Evolutionary conservation across 2,888 invertebrate genomes (phyloP), one percentile per base, ranked within the genome.

Genomic region (Trachelus troglodyta): DNA sequence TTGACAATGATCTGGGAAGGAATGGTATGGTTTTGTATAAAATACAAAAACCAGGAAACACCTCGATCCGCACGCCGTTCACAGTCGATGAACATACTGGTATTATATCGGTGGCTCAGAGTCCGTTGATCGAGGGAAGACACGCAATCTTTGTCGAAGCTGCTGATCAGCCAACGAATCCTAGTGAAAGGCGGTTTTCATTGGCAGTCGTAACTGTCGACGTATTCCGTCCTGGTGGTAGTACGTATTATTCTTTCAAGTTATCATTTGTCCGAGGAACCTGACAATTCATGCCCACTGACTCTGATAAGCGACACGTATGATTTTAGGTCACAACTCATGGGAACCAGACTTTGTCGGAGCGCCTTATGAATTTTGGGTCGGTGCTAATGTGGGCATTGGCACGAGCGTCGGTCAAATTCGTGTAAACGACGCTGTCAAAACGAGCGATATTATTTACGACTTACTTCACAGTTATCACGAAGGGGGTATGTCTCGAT

Each of bases 311-410:
- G 40, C 15, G 15, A 40, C 2, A 1, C 2, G 40, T 56, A 0
- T 56, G 31, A 15, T 71, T 71, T 71, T 82, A 94, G 94, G 93
- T 73, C 89, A 91, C 73, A 92, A 92, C 85, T 90, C 92, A 74
- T 94, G 94, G 76, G 93, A 93, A 68, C 96, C 97, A 3, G 96
- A 96, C 87, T 97, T 97, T 84, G 93, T 97, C 34, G 97, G 97
- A 35, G 95, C 97, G 1, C 97, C 97, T 0, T 97, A 97, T 86
- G 97, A 97, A 87, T 97, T 97, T 90, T 97, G 97, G 97, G 97
- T 97, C 40, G 97, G 97, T 0, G 95, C 95, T n/a, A 96, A 96
- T 87, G 97, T 96, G 9, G 95, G 95, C 0, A 93, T 97, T 81
- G 97, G 97, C 12, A 96, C 97, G 0, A 97, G 96, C 84, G 95